Base-by-base conservation (phyloP, 2,797 vertebrate species). In the Melanotaenia boesemani region DNA sequence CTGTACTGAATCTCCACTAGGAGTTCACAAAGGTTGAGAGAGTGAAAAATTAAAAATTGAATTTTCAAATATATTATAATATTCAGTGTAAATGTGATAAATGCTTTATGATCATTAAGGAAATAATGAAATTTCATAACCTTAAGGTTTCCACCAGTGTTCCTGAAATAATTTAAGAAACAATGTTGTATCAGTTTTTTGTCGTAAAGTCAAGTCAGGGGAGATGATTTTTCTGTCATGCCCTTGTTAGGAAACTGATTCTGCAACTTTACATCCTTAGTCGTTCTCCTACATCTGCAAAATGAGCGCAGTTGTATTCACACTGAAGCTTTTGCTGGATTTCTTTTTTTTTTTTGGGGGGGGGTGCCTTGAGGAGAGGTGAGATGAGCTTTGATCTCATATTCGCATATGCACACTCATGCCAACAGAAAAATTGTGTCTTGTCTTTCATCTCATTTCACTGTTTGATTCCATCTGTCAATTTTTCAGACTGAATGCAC, bases 401-500 rank as follows among this genome's bases (percentile, higher is more conserved):
- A 69, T 60, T 54, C 56, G 41, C 55, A 34, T 65, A 63, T 48
- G 36, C 65, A 67, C 44, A 61, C 34, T 39, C 62, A 26, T 6
- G 3, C 9, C 18, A 60, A 32, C 52, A 85, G 36, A 76, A 60
- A 65, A 32, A 70, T 79, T 77, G 77, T 52, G 67, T 34, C 65
- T 87, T 81, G 71, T 87, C 83, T 89, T 86, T 90, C 72, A 87
- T 89, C 83, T 78, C 58, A 67, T 83, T 70, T 83, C 74, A 59
- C 69, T 70, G 74, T 86, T 84, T 89, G 81, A 89, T 86, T 86
- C 81, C 63, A 85, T 86, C 82, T 86, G 86, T 91, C 85, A 84
- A 74, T 81, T 80, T 63, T 76, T 82, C 52, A 68, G 76, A 84
- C 60, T 72, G 76, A 76, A 76, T 62, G 52, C 76, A 79, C 81